Conservation (phyloP, 2,113 vertebrate genomes). For the Gobiocypris rarus region DNA sequence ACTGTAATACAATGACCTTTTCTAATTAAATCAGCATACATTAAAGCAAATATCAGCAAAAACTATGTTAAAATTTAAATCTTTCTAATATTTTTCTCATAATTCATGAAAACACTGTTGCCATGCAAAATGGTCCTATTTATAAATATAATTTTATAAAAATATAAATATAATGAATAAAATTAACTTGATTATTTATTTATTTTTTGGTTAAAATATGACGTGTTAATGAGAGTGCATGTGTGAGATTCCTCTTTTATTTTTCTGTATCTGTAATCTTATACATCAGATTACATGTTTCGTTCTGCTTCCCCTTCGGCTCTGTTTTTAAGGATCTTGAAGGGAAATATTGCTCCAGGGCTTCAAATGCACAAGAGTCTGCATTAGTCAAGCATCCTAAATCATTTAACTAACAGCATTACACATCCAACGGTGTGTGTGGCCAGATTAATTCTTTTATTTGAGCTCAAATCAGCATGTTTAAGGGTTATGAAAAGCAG, state of each 20-base stretch:
- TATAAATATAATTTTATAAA: too few relatives aligned
- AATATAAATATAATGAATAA: too few relatives aligned
- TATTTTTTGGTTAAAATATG: too few relatives aligned
- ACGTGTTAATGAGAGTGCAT: not conserved
- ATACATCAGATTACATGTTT: not conserved
- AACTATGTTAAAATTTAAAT: not conserved
- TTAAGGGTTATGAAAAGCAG: conserved; percentile 11
- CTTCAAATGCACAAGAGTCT: not conserved
- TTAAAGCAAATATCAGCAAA: too few relatives aligned
- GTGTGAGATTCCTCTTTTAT: not conserved
- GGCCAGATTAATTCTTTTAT: conserved; percentile 20
- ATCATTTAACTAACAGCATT: conserved; percentile 2
- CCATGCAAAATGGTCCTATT: too few relatives aligned
- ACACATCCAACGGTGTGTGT: not conserved
- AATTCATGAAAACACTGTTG: not conserved
- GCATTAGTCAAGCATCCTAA: not conserved
- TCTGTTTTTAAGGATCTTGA: not conserved
- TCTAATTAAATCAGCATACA: not conserved
- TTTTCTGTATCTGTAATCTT: not conserved
- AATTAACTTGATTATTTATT: too few relatives aligned
- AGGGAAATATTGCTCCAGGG: not conserved
- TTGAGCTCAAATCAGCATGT: conserved; percentile 39
- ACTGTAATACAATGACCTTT: not conserved
- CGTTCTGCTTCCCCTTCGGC: not conserved
- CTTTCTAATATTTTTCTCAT: not conserved